phyloP scores from a whole-genome alignment of 2,113 vertebrate genomes.

The Paralichthys olivaceus region DNA sequence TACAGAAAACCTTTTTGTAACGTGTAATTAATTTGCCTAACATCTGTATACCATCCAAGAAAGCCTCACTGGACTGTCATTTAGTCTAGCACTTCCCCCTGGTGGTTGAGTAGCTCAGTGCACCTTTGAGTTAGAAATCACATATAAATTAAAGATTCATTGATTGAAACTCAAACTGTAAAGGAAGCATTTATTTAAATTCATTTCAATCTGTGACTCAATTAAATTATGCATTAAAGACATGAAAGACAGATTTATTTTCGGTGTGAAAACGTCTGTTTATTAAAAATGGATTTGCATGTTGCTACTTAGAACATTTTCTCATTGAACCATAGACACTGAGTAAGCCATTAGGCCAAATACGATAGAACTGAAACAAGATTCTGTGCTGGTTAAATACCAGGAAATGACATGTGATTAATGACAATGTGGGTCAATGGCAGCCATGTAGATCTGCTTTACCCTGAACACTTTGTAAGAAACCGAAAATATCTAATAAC shows the following conservation, averaged over 20 bases:
- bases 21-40: not conserved
- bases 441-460: not conserved
- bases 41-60: too few species aligned
- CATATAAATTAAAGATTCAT: not conserved
- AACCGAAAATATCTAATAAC: not conserved
- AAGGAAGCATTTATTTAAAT: too few species aligned
- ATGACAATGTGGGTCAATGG: not conserved
- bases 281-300: not conserved
- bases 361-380: not conserved
- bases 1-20: not conserved
- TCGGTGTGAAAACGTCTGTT: not conserved
- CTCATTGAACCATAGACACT: not conserved
- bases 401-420: not conserved
- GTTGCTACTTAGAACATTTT: not conserved
- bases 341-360: not conserved
- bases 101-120: slow-evolving; percentile 7
- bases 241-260: not conserved
- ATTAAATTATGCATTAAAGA: not conserved
- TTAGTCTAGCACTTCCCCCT: slow-evolving; percentile 35
- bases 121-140: not conserved
- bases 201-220: not conserved
- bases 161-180: too few species aligned
- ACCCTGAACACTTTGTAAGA: not conserved
- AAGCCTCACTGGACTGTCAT: not conserved
- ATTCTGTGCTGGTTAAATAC: not conserved